A percentile compares a stretch with the other conserved stretches of the same genome.
Conservation (phyloP, 2,888 invertebrate species). For the Busseola fusca region DNA sequence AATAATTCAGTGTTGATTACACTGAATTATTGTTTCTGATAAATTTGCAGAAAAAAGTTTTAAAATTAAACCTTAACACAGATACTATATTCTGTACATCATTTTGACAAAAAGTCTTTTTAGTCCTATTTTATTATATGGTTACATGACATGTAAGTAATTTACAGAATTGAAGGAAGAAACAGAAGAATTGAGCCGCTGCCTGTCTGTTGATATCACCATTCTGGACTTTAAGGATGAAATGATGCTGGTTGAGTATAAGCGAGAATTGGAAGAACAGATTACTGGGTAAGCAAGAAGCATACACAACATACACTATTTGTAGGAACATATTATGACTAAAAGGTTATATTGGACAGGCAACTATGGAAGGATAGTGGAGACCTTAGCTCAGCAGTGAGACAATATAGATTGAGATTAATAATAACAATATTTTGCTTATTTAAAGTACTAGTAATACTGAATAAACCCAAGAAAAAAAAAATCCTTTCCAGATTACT, state of each 20-base stretch:
- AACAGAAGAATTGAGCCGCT: conserved; percentile 82
- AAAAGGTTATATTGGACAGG: neutral
- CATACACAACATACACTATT: neutral
- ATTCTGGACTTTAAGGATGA: conserved; percentile 82
- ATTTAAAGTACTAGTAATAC: neutral
- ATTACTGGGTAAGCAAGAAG: conserved; percentile 76
- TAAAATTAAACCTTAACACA: neutral
- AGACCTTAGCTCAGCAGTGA: neutral
- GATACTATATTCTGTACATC: neutral
- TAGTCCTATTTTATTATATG: neutral
- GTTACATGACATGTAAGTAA: neutral
- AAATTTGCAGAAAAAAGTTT: neutral
- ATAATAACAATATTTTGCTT: too few relatives aligned
- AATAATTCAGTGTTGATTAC: too few relatives aligned
- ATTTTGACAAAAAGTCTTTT: neutral
- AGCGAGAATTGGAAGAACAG: conserved; percentile 84
- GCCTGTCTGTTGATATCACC: conserved; percentile 82
- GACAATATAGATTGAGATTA: neutral
- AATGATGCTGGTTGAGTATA: conserved; percentile 83
- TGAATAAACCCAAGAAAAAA: neutral
- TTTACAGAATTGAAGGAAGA: conserved; percentile 81
- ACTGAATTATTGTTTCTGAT: neutral
- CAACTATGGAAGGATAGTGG: neutral
- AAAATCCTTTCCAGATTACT: too few relatives aligned
- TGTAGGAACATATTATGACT: neutral